phyloP scores from a whole-genome alignment of 2,888 invertebrate genomes.

The Beris chalybata region DNA sequence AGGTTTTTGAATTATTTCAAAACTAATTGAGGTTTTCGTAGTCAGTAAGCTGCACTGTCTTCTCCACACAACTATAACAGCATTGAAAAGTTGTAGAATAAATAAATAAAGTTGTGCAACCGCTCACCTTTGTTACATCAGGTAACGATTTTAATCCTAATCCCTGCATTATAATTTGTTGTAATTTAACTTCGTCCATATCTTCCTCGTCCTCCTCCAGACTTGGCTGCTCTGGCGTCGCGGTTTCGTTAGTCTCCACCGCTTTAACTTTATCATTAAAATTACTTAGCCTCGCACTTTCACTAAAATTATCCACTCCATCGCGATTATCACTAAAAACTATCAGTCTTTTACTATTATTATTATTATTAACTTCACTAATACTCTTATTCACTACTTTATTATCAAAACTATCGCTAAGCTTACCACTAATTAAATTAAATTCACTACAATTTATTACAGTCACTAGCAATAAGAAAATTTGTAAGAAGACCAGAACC shows the following conservation, averaged over 20 bases:
- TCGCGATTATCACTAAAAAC: slow-evolving; percentile 14
- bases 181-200: slow-evolving; percentile 40
- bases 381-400: neutral
- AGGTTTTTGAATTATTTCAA: too few species aligned
- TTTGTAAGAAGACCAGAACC: slow-evolving; percentile 17
- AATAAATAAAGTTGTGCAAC: too few species aligned
- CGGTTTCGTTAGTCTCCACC: too few species aligned
- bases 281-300: neutral
- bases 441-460: slow-evolving; percentile 37
- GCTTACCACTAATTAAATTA: slow-evolving; percentile 20
- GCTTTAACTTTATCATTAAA: neutral
- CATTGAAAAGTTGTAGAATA: too few species aligned
- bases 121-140: slow-evolving; percentile 49
- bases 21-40: too few species aligned
- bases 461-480: slow-evolving; percentile 30
- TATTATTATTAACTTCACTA: slow-evolving; percentile 2
- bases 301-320: neutral
- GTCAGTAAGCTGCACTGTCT: too few species aligned
- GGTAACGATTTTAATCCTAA: slow-evolving; percentile 48
- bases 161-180: slow-evolving; percentile 49
- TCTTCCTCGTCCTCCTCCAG: slow-evolving; percentile 40
- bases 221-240: neutral
- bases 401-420: slow-evolving; percentile 5
- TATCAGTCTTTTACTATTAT: slow-evolving; percentile 34
- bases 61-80: too few species aligned